Evolutionary conservation across 2,888 invertebrate genomes (phyloP), one percentile per base, ranked within the genome.

Genomic region (Eupeodes latifasciatus): DNA sequence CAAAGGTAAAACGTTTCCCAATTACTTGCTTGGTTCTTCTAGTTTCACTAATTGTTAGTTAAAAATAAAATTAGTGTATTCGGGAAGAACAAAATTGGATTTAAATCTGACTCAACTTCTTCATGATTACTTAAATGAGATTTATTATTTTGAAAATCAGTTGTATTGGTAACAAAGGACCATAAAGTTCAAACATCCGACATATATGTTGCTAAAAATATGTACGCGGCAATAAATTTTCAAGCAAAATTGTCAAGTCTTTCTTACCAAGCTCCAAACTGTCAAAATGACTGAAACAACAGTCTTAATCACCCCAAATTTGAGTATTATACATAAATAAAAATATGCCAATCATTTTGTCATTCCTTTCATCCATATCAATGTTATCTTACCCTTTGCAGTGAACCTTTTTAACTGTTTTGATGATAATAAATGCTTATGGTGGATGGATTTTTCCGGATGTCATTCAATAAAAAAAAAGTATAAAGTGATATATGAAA

Each of bases 401-500:
- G 69, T n/a, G 44, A 51, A 27, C 69, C 40, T 3, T 36, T 47
- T 5, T 12, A 14, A 10, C 44, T 64, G 9, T 19, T 44, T 2
- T 47, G 64, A 19, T 49, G n/a, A 51, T 53, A 40, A 2, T 36
- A 53, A 66, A n/a, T 4, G 11, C 36, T 67, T 67, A 53, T 16
- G 36, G 11, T 16, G 11, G 5, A 53, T 12, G 16, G 71, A 71
- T 71, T 55, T 55, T 40, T 40, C 40, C 55, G 40, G 6, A 40
- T 71, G 53, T 19, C 55, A 55, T 71, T 40, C 71, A 55, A 71
- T 71, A 71, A 40, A 71, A 67, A 55, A 19, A 55, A 49, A 19
- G 59, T 5, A 44, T 4, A 57, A 40, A 11, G 9, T n/a, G 6
- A 62, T 19, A 67, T 51, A 53, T 16, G 7, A 71, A 55, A 55